phyloP scores from a whole-genome alignment of 1,140 invertebrate species.

The Drosophila orena region DNA sequence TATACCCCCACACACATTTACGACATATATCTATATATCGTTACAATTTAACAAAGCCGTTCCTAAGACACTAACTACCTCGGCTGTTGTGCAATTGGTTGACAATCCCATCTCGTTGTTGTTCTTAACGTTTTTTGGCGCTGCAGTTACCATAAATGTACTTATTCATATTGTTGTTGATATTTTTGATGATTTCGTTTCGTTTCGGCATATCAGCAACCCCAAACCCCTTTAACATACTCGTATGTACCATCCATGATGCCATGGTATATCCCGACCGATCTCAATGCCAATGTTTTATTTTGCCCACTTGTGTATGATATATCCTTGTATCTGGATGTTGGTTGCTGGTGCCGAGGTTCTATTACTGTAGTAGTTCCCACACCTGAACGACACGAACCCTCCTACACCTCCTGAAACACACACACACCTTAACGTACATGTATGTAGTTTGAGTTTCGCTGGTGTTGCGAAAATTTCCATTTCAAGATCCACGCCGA shows the following conservation, averaged over 20 bases:
- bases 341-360: slow-evolving; percentile 60
- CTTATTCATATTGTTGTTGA: slow-evolving; percentile 60
- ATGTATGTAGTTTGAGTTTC: slow-evolving; percentile 58
- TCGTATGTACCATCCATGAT: slow-evolving; percentile 1
- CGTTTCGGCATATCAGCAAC: slow-evolving; percentile 52
- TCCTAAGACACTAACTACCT: slow-evolving; percentile 46
- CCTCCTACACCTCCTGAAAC: slow-evolving; percentile 8
- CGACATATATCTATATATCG: slow-evolving; percentile 35
- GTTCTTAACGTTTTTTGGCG: slow-evolving; percentile 69
- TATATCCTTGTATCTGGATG: slow-evolving; percentile 62
- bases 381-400: slow-evolving; percentile 19
- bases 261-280: slow-evolving; percentile 2
- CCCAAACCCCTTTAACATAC: not conserved
- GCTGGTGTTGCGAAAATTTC: slow-evolving; percentile 67
- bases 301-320: slow-evolving; percentile 59
- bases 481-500: slow-evolving; percentile 34
- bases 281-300: slow-evolving; percentile 27
- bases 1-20: slow-evolving; percentile 54
- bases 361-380: slow-evolving; percentile 54
- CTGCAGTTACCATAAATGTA: slow-evolving; percentile 47
- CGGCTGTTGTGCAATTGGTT: slow-evolving; percentile 71
- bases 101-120: slow-evolving; percentile 61
- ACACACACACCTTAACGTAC: slow-evolving; percentile 32
- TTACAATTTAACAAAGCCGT: slow-evolving; percentile 39
- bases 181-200: slow-evolving; percentile 66